Evolutionary conservation across 2,888 invertebrate species (phyloP), one percentile per base, ranked within the genome.

Genomic region (Penaeus monodon): DNA sequence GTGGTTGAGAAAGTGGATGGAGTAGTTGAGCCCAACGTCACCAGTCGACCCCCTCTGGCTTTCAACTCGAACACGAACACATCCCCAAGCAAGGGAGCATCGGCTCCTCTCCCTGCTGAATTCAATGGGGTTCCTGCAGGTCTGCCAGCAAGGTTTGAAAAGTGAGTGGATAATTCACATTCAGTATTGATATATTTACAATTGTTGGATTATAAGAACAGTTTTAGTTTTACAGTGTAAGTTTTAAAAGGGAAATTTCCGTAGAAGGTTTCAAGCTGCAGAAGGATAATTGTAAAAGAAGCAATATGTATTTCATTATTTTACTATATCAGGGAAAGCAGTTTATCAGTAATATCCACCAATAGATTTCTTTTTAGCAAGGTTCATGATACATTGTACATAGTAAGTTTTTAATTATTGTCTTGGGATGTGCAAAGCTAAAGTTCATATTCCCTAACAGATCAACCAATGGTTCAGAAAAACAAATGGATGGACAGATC

Each of bases 1-100:
- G 94, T 95, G 12, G 95, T 97, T 78, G 97, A 97, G 92, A 95
- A 94, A 90, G 94, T 94, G 85, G 95, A 95, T 91, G 95, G 95
- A 90, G 94, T 94, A 91, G 93, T 94, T 73, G 86, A 90, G 78
- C 91, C 91, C 38, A 90, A 90, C 81, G 89, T 90, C n/a, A 86
- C 89, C n/a, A 83, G 68, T 33, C 77, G 64, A 12, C 86, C 81
- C 17, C 80, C 83, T 63, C 84, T 68, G 17, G 49, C 83, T 8
- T 84, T 83, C 81, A 74, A 68, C 20, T 24, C 76, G 17, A 80
- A 66, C 29, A 76, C 81, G 1, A 74, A 24, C 63, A 73, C 74
- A 29, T 77, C 86, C 2, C 80, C 84, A 2, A 63, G 70, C 24
- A 86, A 82, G 63, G 38, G 66, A 6, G 29, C 57, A 27, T 29